Evolutionary conservation across 2,797 vertebrate genomes (phyloP).

Genomic region (Astyanax mexicanus): DNA sequence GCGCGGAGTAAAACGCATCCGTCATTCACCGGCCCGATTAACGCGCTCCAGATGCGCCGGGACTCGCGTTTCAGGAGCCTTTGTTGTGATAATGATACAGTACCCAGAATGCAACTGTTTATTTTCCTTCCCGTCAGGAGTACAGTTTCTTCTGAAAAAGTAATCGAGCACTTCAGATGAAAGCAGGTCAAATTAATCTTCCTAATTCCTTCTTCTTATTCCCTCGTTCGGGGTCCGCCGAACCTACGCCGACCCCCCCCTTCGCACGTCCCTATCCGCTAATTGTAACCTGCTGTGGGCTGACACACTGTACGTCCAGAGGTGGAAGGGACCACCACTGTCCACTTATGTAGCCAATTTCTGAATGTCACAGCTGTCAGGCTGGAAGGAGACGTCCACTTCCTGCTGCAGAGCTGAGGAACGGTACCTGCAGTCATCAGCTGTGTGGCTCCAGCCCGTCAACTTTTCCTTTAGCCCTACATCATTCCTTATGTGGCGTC

Average conservation of each 20-base stretch:
- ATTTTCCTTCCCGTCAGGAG: conserved; percentile 84
- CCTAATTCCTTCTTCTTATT: conserved; percentile 62
- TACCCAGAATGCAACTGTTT: conserved; percentile 89
- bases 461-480: too few relatives aligned
- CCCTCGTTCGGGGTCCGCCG: not conserved
- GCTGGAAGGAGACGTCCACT: conserved; percentile 73
- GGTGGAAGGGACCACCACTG: conserved; percentile 84
- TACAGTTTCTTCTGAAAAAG: conserved; percentile 74
- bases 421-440: conserved; percentile 69
- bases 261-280: conserved; percentile 62
- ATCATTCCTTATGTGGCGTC: too few relatives aligned
- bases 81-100: conserved; percentile 92
- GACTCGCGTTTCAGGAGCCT: conserved; percentile 89
- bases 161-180: conserved; percentile 86
- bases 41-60: conserved; percentile 89
- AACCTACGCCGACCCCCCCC: conserved; percentile 12
- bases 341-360: conserved; percentile 83
- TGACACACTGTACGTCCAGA: conserved; percentile 81
- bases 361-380: conserved; percentile 75
- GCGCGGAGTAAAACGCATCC: conserved; percentile 88
- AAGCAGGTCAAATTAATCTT: conserved; percentile 85
- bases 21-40: conserved; percentile 88
- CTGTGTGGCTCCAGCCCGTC: too few relatives aligned
- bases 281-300: conserved; percentile 88
- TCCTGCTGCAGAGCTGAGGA: conserved; percentile 67